These are phyloP conservation scores for Decapterus maruadsi DNA, from an alignment of 2,797 vertebrate species.

Conservation along the genomic window DNA sequence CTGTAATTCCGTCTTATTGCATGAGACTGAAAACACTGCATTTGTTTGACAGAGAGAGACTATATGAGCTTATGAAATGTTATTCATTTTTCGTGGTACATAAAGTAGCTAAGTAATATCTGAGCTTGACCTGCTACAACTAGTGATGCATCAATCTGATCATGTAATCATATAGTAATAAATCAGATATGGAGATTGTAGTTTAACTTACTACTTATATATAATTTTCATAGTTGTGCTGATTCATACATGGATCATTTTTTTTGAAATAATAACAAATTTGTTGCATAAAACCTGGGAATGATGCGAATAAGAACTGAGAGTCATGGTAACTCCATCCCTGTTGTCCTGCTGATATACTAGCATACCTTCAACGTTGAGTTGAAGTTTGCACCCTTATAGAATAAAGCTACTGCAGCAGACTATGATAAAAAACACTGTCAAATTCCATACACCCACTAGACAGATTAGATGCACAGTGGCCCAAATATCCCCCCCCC, in stretches of 20 bases:
- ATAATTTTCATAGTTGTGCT: background rate
- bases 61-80: background rate
- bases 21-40: background rate
- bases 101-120: background rate
- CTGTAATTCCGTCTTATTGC: too few relatives aligned
- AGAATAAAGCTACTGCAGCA: constrained; percentile 9
- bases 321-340: background rate
- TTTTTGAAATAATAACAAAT: background rate
- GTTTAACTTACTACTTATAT: too few relatives aligned
- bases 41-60: background rate
- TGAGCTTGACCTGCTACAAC: background rate
- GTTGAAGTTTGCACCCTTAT: background rate
- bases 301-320: background rate
- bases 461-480: constrained; percentile 80
- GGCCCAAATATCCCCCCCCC: constrained; percentile 76
- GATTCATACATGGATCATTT: background rate
- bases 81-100: background rate
- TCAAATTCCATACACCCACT: constrained; percentile 49
- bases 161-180: background rate
- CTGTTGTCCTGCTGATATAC: background rate
- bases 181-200: background rate
- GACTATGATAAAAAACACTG: constrained; percentile 43
- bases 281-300: background rate
- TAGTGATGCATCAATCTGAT: background rate
- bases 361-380: too few relatives aligned